Evolutionary conservation across 92 coral and sea anemone genomes (phyloP).

Genomic region (Bergia puertoricense): DNA sequence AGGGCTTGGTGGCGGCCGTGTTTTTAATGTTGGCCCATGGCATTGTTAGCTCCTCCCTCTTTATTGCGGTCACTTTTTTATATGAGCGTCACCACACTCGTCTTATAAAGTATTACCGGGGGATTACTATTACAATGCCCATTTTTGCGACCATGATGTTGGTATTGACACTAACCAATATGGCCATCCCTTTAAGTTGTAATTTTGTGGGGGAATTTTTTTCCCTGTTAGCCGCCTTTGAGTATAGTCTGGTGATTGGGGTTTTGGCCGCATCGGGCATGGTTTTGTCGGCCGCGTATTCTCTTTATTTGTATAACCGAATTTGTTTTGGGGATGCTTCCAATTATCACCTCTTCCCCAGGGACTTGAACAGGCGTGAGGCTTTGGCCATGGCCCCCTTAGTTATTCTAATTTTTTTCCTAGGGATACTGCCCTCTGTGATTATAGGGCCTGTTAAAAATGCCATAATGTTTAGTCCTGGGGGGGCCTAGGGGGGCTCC

Average conservation of each 20-base stretch:
- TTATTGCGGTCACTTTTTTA: slow-evolving; percentile 81
- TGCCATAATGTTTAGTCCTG: slow-evolving; percentile 75
- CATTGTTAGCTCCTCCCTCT: slow-evolving; percentile 80
- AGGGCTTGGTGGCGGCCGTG: slow-evolving; percentile 74
- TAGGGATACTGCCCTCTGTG: slow-evolving; percentile 68
- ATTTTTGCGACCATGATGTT: slow-evolving; percentile 74
- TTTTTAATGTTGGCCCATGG: slow-evolving; percentile 90
- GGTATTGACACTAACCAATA: slow-evolving; percentile 75
- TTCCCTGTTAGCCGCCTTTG: slow-evolving; percentile 81
- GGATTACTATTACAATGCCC: slow-evolving; percentile 81
- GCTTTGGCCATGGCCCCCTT: slow-evolving; percentile 65
- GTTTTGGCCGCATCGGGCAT: slow-evolving; percentile 73
- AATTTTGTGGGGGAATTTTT: slow-evolving; percentile 89
- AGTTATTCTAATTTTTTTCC: slow-evolving; percentile 55
- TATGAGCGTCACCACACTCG: slow-evolving; percentile 91
- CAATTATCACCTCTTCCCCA: slow-evolving; percentile 69
- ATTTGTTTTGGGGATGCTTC: slow-evolving; percentile 79
- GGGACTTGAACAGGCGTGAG: slow-evolving; percentile 75
- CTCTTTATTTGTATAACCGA: slow-evolving; percentile 79
- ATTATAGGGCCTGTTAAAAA: slow-evolving; percentile 73
- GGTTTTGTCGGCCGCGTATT: slow-evolving; percentile 84
- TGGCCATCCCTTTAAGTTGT: slow-evolving; percentile 87
- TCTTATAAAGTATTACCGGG: slow-evolving; percentile 80
- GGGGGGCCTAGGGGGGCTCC: slow-evolving; percentile 63
- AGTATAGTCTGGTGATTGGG: slow-evolving; percentile 73